Conservation (phyloP, 2,888 invertebrate species). For the Cephus nigrinus region DNA sequence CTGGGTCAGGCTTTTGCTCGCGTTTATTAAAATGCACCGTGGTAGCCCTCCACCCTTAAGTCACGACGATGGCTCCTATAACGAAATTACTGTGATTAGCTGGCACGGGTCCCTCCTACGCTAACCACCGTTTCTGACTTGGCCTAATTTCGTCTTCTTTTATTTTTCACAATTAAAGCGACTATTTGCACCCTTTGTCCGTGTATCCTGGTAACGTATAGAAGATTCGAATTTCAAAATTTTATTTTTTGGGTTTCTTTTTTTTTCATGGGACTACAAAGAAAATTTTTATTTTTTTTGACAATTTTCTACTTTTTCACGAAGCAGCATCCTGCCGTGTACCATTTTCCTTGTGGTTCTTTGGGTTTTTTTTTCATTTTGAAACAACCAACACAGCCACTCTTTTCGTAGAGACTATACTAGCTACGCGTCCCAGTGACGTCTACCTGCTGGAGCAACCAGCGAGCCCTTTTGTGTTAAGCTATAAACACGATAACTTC, state of each 20-base stretch:
- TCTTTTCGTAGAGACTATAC: neutral
- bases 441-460: slow-evolving; percentile 1
- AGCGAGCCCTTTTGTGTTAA: slow-evolving; percentile 11
- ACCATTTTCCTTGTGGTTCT: neutral
- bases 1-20: slow-evolving; percentile 12
- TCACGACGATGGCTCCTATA: slow-evolving; percentile 39
- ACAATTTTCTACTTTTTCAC: neutral
- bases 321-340: neutral
- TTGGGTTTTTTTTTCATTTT: neutral
- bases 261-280: slow-evolving; percentile 2
- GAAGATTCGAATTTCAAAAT: slow-evolving; percentile 1
- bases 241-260: neutral
- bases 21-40: slow-evolving; percentile 52
- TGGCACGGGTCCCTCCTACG: slow-evolving; percentile 43
- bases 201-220: neutral
- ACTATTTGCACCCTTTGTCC: neutral
- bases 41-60: slow-evolving; percentile 14
- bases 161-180: slow-evolving; percentile 11
- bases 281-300: neutral
- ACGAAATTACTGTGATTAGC: slow-evolving; percentile 57
- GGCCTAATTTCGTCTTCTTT: slow-evolving; percentile 39
- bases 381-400: neutral
- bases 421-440: neutral
- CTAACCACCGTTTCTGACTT: slow-evolving; percentile 43
- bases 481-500: slow-evolving; percentile 11